Evolutionary conservation across 2,888 invertebrate species (phyloP).

Genomic region (Ormyrus pomaceus): DNA sequence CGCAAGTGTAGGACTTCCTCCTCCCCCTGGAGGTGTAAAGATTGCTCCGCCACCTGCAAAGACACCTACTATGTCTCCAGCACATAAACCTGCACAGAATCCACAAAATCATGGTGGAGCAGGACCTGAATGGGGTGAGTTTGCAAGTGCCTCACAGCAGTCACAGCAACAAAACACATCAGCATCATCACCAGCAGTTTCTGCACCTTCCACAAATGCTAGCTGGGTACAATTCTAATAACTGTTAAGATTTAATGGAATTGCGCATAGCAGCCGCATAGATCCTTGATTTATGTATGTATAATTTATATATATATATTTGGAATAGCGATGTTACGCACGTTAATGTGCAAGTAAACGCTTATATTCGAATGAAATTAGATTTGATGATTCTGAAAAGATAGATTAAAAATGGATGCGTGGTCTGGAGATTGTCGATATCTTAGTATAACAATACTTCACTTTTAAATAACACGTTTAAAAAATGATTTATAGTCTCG

Average conservation of each 20-base stretch:
- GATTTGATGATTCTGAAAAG: slow-evolving; percentile 35
- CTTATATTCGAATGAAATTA: slow-evolving; percentile 46
- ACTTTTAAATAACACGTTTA: slow-evolving; percentile 43
- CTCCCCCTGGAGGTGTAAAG: slow-evolving; percentile 88
- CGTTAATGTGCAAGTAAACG: slow-evolving; percentile 48
- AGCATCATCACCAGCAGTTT: slow-evolving; percentile 59
- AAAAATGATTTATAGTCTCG: slow-evolving; percentile 42
- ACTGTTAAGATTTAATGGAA: slow-evolving; percentile 56
- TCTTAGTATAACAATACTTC: slow-evolving; percentile 42
- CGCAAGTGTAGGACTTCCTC: slow-evolving; percentile 82
- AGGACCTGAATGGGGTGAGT: slow-evolving; percentile 87
- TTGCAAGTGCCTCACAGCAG: slow-evolving; percentile 77
- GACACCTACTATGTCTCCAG: slow-evolving; percentile 84
- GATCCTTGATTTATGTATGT: slow-evolving; percentile 63
- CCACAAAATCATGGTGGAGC: slow-evolving; percentile 73
- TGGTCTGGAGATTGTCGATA: slow-evolving; percentile 52
- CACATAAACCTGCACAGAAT: slow-evolving; percentile 81
- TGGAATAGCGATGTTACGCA: slow-evolving; percentile 56
- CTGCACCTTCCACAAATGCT: slow-evolving; percentile 68
- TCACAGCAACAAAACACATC: slow-evolving; percentile 65
- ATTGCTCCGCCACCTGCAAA: slow-evolving; percentile 86
- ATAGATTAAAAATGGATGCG: slow-evolving; percentile 45
- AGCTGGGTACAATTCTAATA: slow-evolving; percentile 75
- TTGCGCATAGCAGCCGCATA: slow-evolving; percentile 61
- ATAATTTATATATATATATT: slow-evolving; percentile 57